Evolutionary conservation across 2,888 invertebrate genomes (phyloP), one percentile per base, ranked within the genome.

Genomic region (Campoplex capitator): DNA sequence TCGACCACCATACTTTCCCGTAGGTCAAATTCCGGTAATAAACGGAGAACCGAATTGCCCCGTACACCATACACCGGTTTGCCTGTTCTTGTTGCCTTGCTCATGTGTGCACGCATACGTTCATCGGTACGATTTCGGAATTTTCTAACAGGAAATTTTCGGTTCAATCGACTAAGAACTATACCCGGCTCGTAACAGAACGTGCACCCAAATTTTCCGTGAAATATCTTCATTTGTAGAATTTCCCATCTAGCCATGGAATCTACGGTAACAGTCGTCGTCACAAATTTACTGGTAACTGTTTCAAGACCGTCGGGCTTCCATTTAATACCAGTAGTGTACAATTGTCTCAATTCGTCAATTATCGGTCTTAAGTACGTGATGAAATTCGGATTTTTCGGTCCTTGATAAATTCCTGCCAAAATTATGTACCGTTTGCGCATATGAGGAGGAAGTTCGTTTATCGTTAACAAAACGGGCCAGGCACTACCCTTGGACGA

Each of bases 401-500:
- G n/a, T 3, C 73, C 86, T 3, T 81, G 81, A 51, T 71, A 79
- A 23, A 84, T 76, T 9, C 76, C 80, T 8, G 84, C 84, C 13
- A 84, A 62, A 11, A 86, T 35, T 16, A 86, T 80, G 35, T 81
- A 45, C 13, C 76, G 71, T 65, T 81, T 76, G 18, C 85, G 76
- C 54, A 18, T 28, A 35, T 81, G 85, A n/a, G 81, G 85, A 28
- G 68, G 80, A 16, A 81, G 23, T 35, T 84, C 84, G 62, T 84
- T 84, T 16, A 84, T 56, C 38, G 67, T 35, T 8, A 88, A 48
- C 9, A 85, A 65, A 2, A 88, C 62, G 0, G 88, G 88, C 77
- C 77, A 76, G 23, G 85, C 87, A 48, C 83, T 87, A n/a, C 32
- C 42, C 2, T 58, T 74, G n/a, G 88, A 83, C 18, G 88, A 88